Evolutionary conservation across 2,888 invertebrate genomes (phyloP).

Genomic region (Glomeris marginata): DNA sequence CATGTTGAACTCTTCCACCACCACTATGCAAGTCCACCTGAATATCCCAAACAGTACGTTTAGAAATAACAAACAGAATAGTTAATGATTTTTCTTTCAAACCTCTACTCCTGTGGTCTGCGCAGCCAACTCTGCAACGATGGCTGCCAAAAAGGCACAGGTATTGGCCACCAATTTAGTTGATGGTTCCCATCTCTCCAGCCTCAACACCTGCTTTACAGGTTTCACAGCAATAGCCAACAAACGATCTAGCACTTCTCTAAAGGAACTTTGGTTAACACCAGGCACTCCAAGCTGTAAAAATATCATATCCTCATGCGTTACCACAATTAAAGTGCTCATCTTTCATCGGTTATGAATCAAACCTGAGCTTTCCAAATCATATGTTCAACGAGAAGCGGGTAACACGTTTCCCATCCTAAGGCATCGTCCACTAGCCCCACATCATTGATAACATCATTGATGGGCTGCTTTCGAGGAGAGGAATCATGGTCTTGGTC

Average conservation of each 20-base stretch:
- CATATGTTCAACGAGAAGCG: constrained; percentile 62
- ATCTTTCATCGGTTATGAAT: neutral
- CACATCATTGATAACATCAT: constrained; percentile 28
- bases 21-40: constrained; percentile 54
- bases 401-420: constrained; percentile 39
- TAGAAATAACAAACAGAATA: constrained; percentile 6
- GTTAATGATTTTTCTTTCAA: neutral
- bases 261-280: constrained; percentile 43
- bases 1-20: constrained; percentile 56
- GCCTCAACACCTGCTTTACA: constrained; percentile 42
- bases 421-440: neutral
- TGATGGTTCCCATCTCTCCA: constrained; percentile 34
- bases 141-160: constrained; percentile 47
- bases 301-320: constrained; percentile 1
- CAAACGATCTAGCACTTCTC: constrained; percentile 67
- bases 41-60: constrained; percentile 8
- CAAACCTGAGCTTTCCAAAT: constrained; percentile 46
- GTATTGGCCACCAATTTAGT: constrained; percentile 34
- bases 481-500: constrained; percentile 27
- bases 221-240: constrained; percentile 68
- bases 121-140: constrained; percentile 73
- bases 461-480: constrained; percentile 20
- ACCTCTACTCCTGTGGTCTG: constrained; percentile 55
- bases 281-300: constrained; percentile 23
- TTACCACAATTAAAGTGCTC: neutral